A percentile compares a stretch with the other conserved stretches of the same genome.
Conservation (phyloP, 2,113 vertebrate genomes). For the Alligator mississippiensis region DNA sequence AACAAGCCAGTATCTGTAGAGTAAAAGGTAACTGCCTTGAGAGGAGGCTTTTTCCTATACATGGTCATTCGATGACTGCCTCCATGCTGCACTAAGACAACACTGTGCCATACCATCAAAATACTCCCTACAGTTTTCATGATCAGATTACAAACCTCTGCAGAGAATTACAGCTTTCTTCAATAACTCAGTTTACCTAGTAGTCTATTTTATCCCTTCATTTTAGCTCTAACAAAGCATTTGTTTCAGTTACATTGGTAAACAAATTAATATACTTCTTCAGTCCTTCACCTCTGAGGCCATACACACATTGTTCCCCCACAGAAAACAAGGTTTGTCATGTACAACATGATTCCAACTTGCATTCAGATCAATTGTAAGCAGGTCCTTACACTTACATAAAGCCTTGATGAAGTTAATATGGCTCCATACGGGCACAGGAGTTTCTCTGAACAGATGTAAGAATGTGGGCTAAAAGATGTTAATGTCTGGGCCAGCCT, state of each 20-base stretch:
- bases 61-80: background rate
- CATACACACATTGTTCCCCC: background rate
- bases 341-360: background rate
- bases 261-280: fast-evolving
- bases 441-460: background rate
- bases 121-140: background rate
- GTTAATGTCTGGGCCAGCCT: background rate
- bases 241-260: background rate
- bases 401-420: background rate
- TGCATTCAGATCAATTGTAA: background rate
- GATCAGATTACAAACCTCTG: background rate
- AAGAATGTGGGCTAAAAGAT: background rate
- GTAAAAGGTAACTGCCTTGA: background rate
- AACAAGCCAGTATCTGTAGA: background rate
- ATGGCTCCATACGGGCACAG: background rate
- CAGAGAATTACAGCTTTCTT: background rate
- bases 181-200: background rate
- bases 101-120: background rate
- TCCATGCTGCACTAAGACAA: background rate
- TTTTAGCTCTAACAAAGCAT: background rate
- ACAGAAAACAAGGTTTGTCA: background rate
- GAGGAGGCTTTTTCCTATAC: background rate
- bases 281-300: background rate
- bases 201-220: background rate
- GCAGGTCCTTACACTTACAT: background rate